Base-by-base conservation (phyloP, 2,113 vertebrate species). In the Channa maculata region DNA sequence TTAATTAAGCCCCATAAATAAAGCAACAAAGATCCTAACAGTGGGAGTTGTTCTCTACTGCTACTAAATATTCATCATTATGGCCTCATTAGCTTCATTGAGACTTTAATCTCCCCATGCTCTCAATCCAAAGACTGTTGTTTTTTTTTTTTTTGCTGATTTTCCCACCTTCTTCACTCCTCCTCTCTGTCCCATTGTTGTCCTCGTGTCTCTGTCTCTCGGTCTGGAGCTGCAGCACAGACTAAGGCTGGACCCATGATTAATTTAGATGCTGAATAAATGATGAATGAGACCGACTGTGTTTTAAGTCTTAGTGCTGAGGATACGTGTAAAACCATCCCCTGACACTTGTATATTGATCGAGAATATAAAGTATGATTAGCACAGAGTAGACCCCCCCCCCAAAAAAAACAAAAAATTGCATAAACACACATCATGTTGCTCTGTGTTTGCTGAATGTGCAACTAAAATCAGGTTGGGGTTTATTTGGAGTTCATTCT, bases 221-320 rank as follows among this genome's bases (percentile, higher is more conserved):
- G 7, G 39, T 57, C 48, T 24, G 36, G 11, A 74, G 76, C 53
- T 53, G 60, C 9, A 46, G 63, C 49, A 11, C 53, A 48, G 50
- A 10, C 39, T 24, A 0, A 37, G 54, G n/a, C 34, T 44, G 2
- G 5, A 13, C 13, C 41, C 14, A 75, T 82, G 34, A 82, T 71
- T 87, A 10, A 89, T 88, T 87, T 38, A 82, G 67, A 46, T 2
- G 0, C 15, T 67, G 64, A 87, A 80, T 89, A 73, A 89, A 85
- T 83, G 65, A 91, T 86, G 51, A 44, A 43, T 1, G 33, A 73
- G 54, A 15, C 60, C 11, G 62, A 39, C 65, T 67, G 71, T 8
- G 53, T 45, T 69, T 55, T 52, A 54, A 14, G 33, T 75, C 48
- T 72, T 0, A 13, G 46, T 15, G 69, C 38, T 36, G 43, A 58